phyloP scores from a whole-genome alignment of 2,797 vertebrate species.

The Allobates femoralis region DNA sequence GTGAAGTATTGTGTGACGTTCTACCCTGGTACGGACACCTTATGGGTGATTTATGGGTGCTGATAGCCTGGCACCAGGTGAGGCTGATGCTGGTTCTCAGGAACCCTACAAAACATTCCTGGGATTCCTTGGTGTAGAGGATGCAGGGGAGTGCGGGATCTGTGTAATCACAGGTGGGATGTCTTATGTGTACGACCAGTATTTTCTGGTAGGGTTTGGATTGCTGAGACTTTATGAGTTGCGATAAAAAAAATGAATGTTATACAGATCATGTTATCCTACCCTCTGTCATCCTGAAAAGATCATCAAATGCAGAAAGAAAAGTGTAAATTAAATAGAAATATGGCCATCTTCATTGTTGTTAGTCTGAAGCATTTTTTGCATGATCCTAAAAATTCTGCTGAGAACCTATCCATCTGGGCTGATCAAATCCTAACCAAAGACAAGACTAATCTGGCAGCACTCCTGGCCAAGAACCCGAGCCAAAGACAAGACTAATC shows the following conservation, averaged over 20 bases:
- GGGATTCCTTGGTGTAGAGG: slow-evolving; percentile 44
- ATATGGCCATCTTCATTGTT: no score
- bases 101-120: slow-evolving; percentile 32
- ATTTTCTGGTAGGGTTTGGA: not conserved
- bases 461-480: no score
- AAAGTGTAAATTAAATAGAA: no score
- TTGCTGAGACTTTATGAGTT: not conserved
- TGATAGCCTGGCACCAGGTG: slow-evolving; percentile 44
- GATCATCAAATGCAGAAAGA: not conserved
- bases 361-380: no score
- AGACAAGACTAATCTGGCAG: no score
- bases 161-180: not conserved
- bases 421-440: no score
- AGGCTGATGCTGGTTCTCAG: slow-evolving; percentile 18
- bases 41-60: not conserved
- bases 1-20: not conserved
- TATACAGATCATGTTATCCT: not conserved
- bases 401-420: no score
- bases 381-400: no score
- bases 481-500: no score
- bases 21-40: not conserved
- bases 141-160: slow-evolving; percentile 7
- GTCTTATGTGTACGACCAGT: not conserved
- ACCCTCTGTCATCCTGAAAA: not conserved
- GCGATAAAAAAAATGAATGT: not conserved